Percentiles rank a stretch among this genome's conserved stretches.
Conservation (phyloP, 2,797 vertebrate genomes). For the Alfaro cultratus region DNA sequence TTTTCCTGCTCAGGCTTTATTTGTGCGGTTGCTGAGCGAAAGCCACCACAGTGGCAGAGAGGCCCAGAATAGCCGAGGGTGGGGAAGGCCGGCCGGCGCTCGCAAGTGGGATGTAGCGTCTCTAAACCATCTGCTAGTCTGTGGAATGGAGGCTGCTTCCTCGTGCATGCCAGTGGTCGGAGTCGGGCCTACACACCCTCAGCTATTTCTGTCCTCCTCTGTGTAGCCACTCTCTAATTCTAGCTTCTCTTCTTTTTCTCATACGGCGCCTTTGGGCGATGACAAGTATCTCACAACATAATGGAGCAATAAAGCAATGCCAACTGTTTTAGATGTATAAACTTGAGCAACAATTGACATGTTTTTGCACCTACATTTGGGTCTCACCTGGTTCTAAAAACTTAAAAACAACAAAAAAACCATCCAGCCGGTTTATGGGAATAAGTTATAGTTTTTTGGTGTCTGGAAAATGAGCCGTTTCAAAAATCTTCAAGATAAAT, state of each 20-base stretch:
- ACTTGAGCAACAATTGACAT: too few species aligned
- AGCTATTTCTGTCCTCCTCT: slow-evolving; percentile 78
- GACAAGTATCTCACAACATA: slow-evolving; percentile 20
- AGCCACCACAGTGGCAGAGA: slow-evolving; percentile 68
- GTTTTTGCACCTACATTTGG: too few species aligned
- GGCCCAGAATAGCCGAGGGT: slow-evolving; percentile 76
- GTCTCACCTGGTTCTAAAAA: too few species aligned
- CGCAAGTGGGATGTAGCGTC: slow-evolving; percentile 76
- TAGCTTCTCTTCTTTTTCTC: slow-evolving; percentile 28
- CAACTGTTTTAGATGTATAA: background rate
- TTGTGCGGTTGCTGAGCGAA: slow-evolving; percentile 70
- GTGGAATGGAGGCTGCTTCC: slow-evolving; percentile 80
- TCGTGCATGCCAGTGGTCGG: slow-evolving; percentile 84
- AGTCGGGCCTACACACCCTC: slow-evolving; percentile 81
- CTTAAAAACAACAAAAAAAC: too few species aligned
- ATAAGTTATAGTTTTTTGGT: too few species aligned
- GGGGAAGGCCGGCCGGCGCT: slow-evolving; percentile 68
- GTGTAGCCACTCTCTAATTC: slow-evolving; percentile 14
- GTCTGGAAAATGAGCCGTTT: too few species aligned
- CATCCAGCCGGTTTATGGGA: too few species aligned
- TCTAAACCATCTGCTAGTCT: slow-evolving; percentile 70
- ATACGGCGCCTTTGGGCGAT: slow-evolving; percentile 42
- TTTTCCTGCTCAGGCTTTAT: slow-evolving; percentile 55
- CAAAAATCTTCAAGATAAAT: too few species aligned
- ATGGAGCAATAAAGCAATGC: slow-evolving; percentile 5